Conservation (phyloP, 2,888 invertebrate species). For the Agrotis exclamationis region DNA sequence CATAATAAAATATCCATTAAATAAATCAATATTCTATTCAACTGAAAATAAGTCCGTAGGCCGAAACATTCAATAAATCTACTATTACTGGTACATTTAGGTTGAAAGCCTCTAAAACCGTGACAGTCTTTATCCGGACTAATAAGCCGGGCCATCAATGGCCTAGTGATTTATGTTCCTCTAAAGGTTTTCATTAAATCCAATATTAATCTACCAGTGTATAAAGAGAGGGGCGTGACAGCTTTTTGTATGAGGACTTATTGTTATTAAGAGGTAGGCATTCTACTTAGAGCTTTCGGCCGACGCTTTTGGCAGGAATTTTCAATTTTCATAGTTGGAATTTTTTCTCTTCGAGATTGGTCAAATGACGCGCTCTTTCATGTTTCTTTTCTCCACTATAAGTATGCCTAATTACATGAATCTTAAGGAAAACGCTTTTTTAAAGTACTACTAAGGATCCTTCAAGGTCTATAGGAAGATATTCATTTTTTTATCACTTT, state of each 20-base stretch:
- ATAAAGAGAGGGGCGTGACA: constrained; percentile 44
- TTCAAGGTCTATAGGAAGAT: too few relatives aligned
- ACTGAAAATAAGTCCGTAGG: background rate
- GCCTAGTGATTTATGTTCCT: constrained; percentile 69
- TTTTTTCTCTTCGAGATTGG: constrained; percentile 1
- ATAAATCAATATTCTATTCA: constrained; percentile 3
- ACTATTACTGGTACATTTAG: constrained; percentile 73
- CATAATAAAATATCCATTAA: background rate
- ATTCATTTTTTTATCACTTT: too few relatives aligned
- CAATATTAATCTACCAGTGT: constrained; percentile 62
- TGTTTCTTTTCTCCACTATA: background rate
- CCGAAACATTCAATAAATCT: constrained; percentile 66
- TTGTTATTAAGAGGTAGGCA: constrained; percentile 47
- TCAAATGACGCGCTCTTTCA: background rate
- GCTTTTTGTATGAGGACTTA: constrained; percentile 56
- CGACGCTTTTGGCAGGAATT: constrained; percentile 3
- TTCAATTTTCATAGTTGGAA: constrained; percentile 5
- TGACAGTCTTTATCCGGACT: constrained; percentile 65
- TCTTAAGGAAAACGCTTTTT: too few relatives aligned
- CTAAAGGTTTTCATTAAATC: constrained; percentile 74
- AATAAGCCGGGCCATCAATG: constrained; percentile 74
- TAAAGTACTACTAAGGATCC: too few relatives aligned
- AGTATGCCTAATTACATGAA: too few relatives aligned
- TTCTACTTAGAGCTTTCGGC: constrained; percentile 17
- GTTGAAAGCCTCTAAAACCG: constrained; percentile 62